Percentiles rank a stretch among this genome's conserved stretches.
Evolutionary conservation across 2,888 invertebrate species (phyloP).

Genomic region (Stenolophus ochropezus): DNA sequence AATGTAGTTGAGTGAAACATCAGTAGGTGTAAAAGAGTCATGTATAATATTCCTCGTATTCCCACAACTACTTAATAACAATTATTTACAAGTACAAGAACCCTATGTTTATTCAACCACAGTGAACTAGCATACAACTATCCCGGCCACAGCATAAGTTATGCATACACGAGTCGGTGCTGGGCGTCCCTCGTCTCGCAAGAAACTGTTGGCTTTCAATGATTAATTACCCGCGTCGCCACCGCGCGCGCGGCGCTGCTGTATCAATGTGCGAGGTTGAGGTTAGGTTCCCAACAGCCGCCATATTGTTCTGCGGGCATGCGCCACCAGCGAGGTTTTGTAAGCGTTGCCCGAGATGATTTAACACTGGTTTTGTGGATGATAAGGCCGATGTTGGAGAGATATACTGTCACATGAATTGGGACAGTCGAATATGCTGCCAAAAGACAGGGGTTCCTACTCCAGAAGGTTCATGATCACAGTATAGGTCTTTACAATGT

Average conservation of each 20-base stretch:
- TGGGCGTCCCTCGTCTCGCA: neutral
- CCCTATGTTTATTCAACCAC: neutral
- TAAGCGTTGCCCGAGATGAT: conserved; percentile 4
- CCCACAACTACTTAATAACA: conserved; percentile 42
- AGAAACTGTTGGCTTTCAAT: conserved; percentile 26
- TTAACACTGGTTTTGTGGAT: conserved; percentile 39
- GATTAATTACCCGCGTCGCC: conserved; percentile 28
- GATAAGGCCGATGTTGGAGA: neutral
- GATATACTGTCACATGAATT: neutral
- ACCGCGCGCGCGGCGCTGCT: conserved; percentile 12
- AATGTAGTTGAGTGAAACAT: too few species aligned
- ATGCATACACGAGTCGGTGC: conserved; percentile 18
- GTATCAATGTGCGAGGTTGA: conserved; percentile 47
- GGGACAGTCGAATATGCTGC: neutral
- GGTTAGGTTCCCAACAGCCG: conserved; percentile 28
- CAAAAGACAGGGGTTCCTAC: neutral
- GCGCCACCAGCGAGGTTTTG: conserved; percentile 8
- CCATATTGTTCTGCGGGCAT: conserved; percentile 39
- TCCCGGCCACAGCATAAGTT: conserved; percentile 33
- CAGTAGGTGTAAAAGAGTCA: neutral
- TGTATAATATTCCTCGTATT: neutral
- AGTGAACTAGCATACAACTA: conserved; percentile 14
- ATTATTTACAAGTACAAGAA: conserved; percentile 10
- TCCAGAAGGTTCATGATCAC: neutral
- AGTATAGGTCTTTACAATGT: neutral